Evolutionary conservation across 1,140 invertebrate species (phyloP), one percentile per base, ranked within the genome.

Genomic region (Druon quercuslanigerum): DNA sequence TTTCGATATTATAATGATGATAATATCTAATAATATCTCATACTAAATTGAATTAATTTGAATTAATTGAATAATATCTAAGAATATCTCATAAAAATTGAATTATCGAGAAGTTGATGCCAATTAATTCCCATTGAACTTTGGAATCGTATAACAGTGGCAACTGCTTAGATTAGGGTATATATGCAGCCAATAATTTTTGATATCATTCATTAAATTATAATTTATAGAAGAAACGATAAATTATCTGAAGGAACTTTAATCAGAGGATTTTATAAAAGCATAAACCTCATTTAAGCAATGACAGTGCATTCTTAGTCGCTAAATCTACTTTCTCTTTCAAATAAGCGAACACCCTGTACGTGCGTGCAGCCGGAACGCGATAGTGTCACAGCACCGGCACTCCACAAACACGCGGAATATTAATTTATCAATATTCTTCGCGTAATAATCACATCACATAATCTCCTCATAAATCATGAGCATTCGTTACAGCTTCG

Each of bases 391-490:
- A 71, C 73, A 77, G 70, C 73, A 71, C 40, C 71, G 73, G 50
- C 78, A 78, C 78, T 80, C 75, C 13, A 56, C 77, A 79, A 82
- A 83, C 77, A 81, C n/a, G 74, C 73, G 77, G 77, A 82, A 82
- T 85, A 86, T 87, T 86, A 87, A 87, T 88, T 86, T 86, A 89
- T 89, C 87, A 85, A 85, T 84, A 79, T 77, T 74, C 79, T 77
- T 79, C 73, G 72, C 76, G 79, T 87, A 88, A 88, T 88, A 88
- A 90, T 87, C 85, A 85, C 83, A 85, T 88, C 88, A 87, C 82
- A 85, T 86, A 89, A 87, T 85, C 84, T 80, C 57, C 71, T 80
- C 82, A 87, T 90, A 86, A 88, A 88, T 90, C 87, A 88, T 76
- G 19, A 72, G 73, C 57, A 74, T 79, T 81, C 79, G 81, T 76